Evolutionary conservation across 2,113 vertebrate species (phyloP), one percentile per base, ranked within the genome.

Genomic region (Nothocercus julius): DNA sequence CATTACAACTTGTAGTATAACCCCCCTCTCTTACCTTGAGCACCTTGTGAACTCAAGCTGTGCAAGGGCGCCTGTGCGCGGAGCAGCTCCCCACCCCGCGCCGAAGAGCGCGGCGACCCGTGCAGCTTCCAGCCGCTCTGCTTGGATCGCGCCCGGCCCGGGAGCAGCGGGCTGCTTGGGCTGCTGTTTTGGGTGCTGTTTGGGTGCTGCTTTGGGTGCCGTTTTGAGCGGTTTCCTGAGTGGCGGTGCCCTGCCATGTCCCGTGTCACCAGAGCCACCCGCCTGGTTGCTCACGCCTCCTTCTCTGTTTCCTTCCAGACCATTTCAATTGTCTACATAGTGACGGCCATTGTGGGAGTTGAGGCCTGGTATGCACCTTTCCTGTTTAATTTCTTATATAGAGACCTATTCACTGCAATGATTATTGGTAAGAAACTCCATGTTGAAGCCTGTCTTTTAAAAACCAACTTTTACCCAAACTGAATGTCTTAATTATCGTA

Each of bases 401-500:
- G 99, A 98, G 99, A 99, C 97, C 97, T 99, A 94, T 99, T 99
- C 98, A 99, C 98, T 93, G 64, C 98, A 79, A 99, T 99, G 99
- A 99, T 99, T 95, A 97, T 99, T 82, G 98, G 99, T 99, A 98
- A 99, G 99, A 96, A 96, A 59, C 96, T 97, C 97, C 97, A 94
- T 96, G 97, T 97, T 89, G 95, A 97, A 98, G 97, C 97, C 92
- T 97, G 76, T 97, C 94, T 95, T 95, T 96, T 97, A 96, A 96
- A 73, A 92, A 79, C 91, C 95, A 76, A 80, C 95, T 93, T 90
- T 86, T 81, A 62, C 75, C 19, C 11, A 79, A 95, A 82, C 87
- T 82, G 62, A 38, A 13, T 96, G 85, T 96, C 73, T 95, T 72
- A 18, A 74, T 73, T 77, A 54, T 10, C 10, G 28, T 45, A 40